Base-by-base conservation (phyloP, 2,797 vertebrate species). In the Sebastes oblongus region DNA sequence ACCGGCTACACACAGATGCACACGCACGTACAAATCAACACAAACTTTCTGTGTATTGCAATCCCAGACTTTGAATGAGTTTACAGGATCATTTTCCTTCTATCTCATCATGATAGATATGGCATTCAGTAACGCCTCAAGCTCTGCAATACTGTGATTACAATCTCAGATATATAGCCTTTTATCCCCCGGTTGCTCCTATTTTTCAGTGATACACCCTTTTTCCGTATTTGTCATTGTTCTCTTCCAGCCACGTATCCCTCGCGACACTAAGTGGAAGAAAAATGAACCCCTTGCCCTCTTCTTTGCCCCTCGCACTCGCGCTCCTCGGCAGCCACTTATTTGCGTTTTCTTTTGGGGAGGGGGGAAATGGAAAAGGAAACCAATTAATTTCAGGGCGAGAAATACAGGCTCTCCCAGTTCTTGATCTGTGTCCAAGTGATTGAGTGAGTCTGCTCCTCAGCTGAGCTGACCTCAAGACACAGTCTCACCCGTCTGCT, bases 371-470 rank as follows among this genome's bases (percentile, higher is more conserved):
- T 61, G 42, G 69, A 77, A 90, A 88, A 86, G 59, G 27, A 85
- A 87, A 87, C 65, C 84, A 92, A 92, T 93, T 94, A 80, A 91
- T 88, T 93, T 91, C 68, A 87, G 88, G 82, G 83, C 59, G 77
- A 71, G 80, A 75, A 77, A 89, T 81, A 32, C 88, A 83, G 42
- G 27, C 84, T 66, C 72, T 86, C 60, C 73, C 62, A 61, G 9
- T 83, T 90, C 78, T 70, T 90, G 79, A 90, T 92, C 81, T 87
- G 81, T 82, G 82, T 84, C 85, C 74, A 87, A 89, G 88, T 81
- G 83, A 92, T 32, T 89, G 82, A 92, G 88, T 78, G 80, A 82
- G 74, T 68, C 42, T 80, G 67, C 71, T 80, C 71, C 72, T 78
- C 66, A 76, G 71, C 81, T 78, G 86, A 82, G 80, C 77, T 84